Evolutionary conservation across 2,797 vertebrate species (phyloP).

Genomic region (Alfaro cultratus): DNA sequence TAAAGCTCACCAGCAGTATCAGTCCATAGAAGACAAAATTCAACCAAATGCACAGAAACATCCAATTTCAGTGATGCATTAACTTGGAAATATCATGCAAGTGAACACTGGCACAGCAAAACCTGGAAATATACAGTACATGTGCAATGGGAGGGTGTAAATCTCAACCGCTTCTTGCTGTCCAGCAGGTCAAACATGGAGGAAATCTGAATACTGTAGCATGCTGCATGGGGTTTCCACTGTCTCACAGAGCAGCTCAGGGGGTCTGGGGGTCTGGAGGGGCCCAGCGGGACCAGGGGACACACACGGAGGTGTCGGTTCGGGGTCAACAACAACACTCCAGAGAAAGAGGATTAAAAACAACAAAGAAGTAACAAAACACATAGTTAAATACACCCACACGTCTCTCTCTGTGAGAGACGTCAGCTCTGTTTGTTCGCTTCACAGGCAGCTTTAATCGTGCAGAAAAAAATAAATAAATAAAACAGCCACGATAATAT

Average conservation of each 20-base stretch:
- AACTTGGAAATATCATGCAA: conserved; percentile 56
- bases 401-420: conserved; percentile 34
- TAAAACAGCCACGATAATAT: conserved; percentile 50
- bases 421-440: conserved; percentile 26
- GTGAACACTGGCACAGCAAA: background rate
- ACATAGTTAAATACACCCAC: conserved; percentile 44
- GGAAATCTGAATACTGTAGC: conserved; percentile 66
- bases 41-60: conserved; percentile 65
- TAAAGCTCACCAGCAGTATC: conserved; percentile 68
- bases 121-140: conserved; percentile 69
- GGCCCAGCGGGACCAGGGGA: too few relatives aligned
- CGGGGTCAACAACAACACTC: conserved; percentile 47
- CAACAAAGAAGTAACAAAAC: conserved; percentile 27
- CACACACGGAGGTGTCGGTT: conserved; percentile 39
- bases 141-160: conserved; percentile 55
- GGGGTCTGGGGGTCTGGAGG: background rate
- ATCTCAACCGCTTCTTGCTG: conserved; percentile 48
- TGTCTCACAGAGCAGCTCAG: conserved; percentile 48
- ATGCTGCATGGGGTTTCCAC: conserved; percentile 69
- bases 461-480: conserved; percentile 49
- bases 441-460: conserved; percentile 61
- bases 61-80: conserved; percentile 53
- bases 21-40: conserved; percentile 57
- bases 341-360: conserved; percentile 25
- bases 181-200: conserved; percentile 66